Conservation (phyloP, 2,797 vertebrate genomes). For the Pteronotus mesoamericanus region DNA sequence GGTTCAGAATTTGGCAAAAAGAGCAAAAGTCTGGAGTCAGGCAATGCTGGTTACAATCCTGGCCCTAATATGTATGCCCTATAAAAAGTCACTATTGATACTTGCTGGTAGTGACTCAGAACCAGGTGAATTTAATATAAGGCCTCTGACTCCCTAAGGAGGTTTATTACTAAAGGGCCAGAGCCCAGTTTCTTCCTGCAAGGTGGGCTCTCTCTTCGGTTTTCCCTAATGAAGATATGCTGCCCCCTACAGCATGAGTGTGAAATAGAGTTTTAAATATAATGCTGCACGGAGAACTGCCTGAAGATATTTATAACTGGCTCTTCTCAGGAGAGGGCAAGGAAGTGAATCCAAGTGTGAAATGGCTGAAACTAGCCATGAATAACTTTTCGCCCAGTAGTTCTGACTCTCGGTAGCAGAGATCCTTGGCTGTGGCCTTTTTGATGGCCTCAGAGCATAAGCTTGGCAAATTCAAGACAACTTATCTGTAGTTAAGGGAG, state of each 20-base stretch:
- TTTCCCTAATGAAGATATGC: conserved; percentile 35
- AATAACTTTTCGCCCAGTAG: neutral
- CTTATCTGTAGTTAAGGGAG: neutral
- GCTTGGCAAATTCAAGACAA: neutral
- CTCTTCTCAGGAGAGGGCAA: neutral
- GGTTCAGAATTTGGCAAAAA: neutral
- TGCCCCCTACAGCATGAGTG: conserved; percentile 39
- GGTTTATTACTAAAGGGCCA: neutral
- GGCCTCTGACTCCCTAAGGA: neutral
- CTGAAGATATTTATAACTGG: neutral
- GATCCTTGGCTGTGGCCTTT: neutral
- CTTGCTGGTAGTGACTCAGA: neutral
- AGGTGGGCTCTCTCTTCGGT: neutral
- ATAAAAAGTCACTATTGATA: neutral
- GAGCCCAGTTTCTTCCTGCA: conserved; percentile 14
- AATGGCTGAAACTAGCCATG: neutral
- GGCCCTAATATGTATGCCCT: fast-evolving
- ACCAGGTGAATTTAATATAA: neutral
- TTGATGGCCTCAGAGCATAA: neutral
- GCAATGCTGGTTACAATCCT: neutral
- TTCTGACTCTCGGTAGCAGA: fast-evolving
- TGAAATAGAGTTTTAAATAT: neutral
- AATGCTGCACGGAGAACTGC: neutral
- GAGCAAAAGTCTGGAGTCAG: neutral
- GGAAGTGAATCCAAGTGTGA: neutral